Base-by-base conservation (phyloP, 2,888 invertebrate genomes). In the Chrysopilus asiliformis region DNA sequence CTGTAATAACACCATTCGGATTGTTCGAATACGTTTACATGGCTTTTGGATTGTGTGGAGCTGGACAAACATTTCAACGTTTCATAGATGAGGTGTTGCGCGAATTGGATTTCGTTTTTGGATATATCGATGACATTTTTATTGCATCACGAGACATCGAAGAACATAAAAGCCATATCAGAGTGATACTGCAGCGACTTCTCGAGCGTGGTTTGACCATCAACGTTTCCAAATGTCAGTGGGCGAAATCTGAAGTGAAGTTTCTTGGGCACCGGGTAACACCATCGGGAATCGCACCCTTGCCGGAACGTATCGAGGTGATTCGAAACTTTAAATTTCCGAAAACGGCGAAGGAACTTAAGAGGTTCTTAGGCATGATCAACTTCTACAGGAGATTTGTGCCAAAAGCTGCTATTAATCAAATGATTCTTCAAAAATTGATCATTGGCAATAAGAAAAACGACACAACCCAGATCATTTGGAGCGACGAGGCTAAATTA, bases 11-110 rank as follows among this genome's bases (percentile, higher is more conserved):
- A 3, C 54, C 55, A 1, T 57, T 57, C 36, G 53, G 54, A 4
- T 40, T 55, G 4, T 58, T 49, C 32, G 55, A 57, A 40, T 53
- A 49, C 32, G 32, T 43, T 1, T 17, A 14, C 4, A 56, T 55
- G 54, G 46, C 51, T 0, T 60, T 57, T 33, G 57, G 56, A 0
- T 41, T 60, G 3, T 40, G 52, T n/a, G n/a, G n/a, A n/a, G n/a
- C 22, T 10, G 22, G 22, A 22, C 22, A 22, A 22, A 22, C 22
- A 22, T 22, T 22, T 22, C 22, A 22, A 22, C 22, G 22, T 9
- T 22, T 22, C 10, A 22, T 22, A 8, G 22, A 22, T 22, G 8
- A 22, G 10, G 22, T 22, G 8, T 10, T 22, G 22, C 8, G 10
- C 8, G 22, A 10, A 10, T 10, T 22, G 10, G 8, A 8, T 9